Evolutionary conservation across 2,797 vertebrate species (phyloP).

Genomic region (Pseudochaenichthys georgianus): DNA sequence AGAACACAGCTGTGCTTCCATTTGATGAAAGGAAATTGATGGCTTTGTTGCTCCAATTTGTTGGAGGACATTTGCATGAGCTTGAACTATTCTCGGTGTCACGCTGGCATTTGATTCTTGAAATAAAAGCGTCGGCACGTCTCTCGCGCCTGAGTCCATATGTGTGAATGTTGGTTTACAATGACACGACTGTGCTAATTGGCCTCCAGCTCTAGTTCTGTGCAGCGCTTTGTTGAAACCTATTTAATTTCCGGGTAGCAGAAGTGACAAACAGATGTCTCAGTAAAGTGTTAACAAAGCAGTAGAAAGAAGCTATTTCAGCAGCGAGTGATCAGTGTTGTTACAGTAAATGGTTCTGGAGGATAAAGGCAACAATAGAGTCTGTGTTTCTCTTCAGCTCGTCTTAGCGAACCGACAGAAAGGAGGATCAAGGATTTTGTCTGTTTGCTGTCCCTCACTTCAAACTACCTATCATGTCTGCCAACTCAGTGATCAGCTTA

Average conservation of each 20-base stretch:
- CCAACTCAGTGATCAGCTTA: constrained; percentile 41
- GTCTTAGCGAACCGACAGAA: constrained; percentile 45
- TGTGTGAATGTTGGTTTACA: not conserved
- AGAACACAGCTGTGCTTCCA: not conserved
- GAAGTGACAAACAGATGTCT: not conserved
- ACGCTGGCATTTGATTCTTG: not conserved
- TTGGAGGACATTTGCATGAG: not conserved
- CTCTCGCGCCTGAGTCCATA: not conserved
- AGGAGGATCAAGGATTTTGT: constrained; percentile 60
- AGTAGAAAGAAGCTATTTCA: not conserved
- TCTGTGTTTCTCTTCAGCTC: constrained; percentile 38
- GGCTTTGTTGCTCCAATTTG: not conserved
- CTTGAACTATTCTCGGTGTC: not conserved
- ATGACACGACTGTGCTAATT: not conserved
- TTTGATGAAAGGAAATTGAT: not conserved
- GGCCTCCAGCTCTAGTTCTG: not conserved
- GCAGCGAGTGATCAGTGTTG: no score
- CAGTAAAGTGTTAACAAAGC: not conserved
- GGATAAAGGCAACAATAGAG: constrained; percentile 47
- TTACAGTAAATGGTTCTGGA: no score
- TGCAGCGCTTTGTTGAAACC: not conserved
- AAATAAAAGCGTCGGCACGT: not conserved
- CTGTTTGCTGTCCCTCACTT: constrained; percentile 27
- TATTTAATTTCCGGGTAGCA: not conserved
- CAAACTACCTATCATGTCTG: constrained; percentile 31